phyloP scores from a whole-genome alignment of 1,140 invertebrate species.

The Drosophila orosa region DNA sequence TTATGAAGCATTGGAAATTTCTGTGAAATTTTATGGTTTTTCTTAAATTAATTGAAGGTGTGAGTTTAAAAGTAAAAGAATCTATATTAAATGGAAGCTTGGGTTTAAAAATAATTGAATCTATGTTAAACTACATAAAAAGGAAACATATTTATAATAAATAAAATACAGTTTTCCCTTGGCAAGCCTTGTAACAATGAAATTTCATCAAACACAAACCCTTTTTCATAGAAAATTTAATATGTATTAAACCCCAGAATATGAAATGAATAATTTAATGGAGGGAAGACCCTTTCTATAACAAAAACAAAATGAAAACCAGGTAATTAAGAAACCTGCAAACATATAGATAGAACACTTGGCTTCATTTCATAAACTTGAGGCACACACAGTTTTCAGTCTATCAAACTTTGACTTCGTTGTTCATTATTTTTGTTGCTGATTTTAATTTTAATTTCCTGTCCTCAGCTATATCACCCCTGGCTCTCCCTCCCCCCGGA shows the following conservation, averaged over 20 bases:
- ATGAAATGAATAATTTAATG: background rate
- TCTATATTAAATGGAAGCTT: too few species aligned
- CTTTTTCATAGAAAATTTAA: background rate
- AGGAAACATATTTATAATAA: too few species aligned
- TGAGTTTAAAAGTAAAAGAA: too few species aligned
- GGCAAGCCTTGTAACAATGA: background rate
- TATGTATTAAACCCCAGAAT: background rate
- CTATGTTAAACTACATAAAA: too few species aligned
- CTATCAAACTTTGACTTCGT: constrained; percentile 1
- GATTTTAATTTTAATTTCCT: constrained; percentile 68
- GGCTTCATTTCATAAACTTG: background rate
- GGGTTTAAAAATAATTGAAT: too few species aligned
- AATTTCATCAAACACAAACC: background rate
- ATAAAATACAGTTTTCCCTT: background rate
- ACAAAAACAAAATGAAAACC: background rate
- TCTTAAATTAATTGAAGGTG: background rate
- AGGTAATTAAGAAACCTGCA: background rate
- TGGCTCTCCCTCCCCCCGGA: too few species aligned
- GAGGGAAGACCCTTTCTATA: background rate
- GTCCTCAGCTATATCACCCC: constrained; percentile 1
- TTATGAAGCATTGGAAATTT: too few species aligned
- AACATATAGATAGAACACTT: background rate
- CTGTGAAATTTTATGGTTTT: too few species aligned
- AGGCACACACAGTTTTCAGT: background rate
- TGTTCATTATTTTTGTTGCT: constrained; percentile 40